Conservation (phyloP, 2,113 vertebrate genomes). For the Dipodomys merriami region DNA sequence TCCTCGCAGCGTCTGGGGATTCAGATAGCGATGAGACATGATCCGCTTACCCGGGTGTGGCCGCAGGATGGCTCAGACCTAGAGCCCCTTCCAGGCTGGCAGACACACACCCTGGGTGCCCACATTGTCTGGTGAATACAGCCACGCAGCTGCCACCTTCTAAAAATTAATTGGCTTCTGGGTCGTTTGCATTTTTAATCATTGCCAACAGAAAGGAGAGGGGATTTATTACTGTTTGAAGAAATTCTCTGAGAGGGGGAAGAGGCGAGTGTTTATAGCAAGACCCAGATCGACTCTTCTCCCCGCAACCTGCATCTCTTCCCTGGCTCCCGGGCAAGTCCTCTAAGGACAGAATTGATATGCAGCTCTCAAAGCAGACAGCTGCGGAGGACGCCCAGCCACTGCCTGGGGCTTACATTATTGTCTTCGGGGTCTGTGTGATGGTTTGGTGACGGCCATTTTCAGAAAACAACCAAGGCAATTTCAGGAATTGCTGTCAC, state of each 20-base stretch:
- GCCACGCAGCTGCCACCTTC: slow-evolving; percentile 84
- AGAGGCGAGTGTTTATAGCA: slow-evolving; percentile 34
- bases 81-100: slow-evolving; percentile 44
- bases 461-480: slow-evolving; percentile 86
- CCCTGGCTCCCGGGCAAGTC: slow-evolving; percentile 58
- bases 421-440: slow-evolving; percentile 80
- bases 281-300: slow-evolving; percentile 68
- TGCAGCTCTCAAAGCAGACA: slow-evolving; percentile 76
- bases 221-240: slow-evolving; percentile 80
- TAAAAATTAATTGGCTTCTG: slow-evolving; percentile 86
- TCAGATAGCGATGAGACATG: slow-evolving; percentile 72
- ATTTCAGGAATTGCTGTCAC: slow-evolving; percentile 84
- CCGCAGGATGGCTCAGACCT: slow-evolving; percentile 73
- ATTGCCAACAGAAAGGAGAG: slow-evolving; percentile 85
- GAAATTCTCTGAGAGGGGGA: slow-evolving; percentile 59
- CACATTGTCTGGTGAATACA: slow-evolving; percentile 78
- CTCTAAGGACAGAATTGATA: slow-evolving; percentile 77
- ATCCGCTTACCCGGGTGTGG: slow-evolving; percentile 67
- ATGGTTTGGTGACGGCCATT: slow-evolving; percentile 84
- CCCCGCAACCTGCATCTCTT: slow-evolving; percentile 52
- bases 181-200: slow-evolving; percentile 87
- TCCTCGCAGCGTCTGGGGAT: slow-evolving; percentile 64
- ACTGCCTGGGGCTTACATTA: slow-evolving; percentile 77
- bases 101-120: slow-evolving; percentile 32
- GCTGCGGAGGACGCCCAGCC: slow-evolving; percentile 78